Conservation (phyloP, 2,113 vertebrate genomes). For the Scopus umbretta region DNA sequence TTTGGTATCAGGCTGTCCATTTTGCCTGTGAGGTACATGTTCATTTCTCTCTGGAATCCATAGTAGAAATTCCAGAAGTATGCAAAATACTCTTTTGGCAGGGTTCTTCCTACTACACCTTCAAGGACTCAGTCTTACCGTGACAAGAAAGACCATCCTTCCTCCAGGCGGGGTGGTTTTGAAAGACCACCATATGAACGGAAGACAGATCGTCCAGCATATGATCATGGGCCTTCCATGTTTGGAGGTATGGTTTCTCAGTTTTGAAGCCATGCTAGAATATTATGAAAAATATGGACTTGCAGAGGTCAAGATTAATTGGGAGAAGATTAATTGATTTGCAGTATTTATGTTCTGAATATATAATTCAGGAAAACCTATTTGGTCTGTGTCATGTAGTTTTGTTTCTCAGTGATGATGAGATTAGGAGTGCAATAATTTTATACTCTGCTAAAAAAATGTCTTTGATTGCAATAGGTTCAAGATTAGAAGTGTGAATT, state of each 20-base stretch:
- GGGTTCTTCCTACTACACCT: constrained; percentile 65
- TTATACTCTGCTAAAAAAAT: neutral
- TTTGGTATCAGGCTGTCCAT: neutral
- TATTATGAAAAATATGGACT: neutral
- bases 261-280: neutral
- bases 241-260: constrained; percentile 78
- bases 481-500: neutral
- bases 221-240: constrained; percentile 79
- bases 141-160: constrained; percentile 83
- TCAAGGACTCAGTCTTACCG: constrained; percentile 81
- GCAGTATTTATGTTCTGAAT: neutral
- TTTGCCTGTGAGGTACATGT: neutral
- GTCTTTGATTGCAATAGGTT: neutral
- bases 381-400: neutral
- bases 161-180: constrained; percentile 82
- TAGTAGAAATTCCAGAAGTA: neutral
- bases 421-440: neutral
- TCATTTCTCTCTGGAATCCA: neutral
- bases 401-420: neutral
- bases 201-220: constrained; percentile 81
- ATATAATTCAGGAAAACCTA: neutral
- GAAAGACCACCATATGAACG: constrained; percentile 87
- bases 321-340: neutral
- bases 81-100: constrained; percentile 27
- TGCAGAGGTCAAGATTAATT: neutral